Base-by-base conservation (phyloP, 2,888 invertebrate species). In the Megamerina dolium region DNA sequence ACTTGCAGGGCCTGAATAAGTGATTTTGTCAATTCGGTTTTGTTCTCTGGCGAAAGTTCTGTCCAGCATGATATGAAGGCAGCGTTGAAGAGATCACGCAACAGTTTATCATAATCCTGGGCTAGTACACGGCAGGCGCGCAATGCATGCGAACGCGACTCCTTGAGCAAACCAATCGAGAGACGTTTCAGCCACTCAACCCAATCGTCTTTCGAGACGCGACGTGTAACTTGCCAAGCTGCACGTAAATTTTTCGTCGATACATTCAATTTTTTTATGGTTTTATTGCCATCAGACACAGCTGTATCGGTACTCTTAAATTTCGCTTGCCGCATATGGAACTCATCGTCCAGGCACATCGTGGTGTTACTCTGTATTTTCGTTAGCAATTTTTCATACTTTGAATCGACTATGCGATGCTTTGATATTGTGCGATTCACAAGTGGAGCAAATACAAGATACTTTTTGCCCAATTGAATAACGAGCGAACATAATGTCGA, bases 61-160 rank as follows among this genome's bases (percentile, higher is more conserved):
- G 94, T 92, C 99, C 99, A 99, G 65, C 97, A 96, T 1, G 96
- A 96, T 8, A 99, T 94, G 70, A 99, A 99, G 0, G 97, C 96
- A 0, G 97, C 96, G 71, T 99, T 97, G 70, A 99, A 99, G 20
- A 99, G 73, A 65, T 99, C 97, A 37, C 94, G 81, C 1, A 96
- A 83, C n/a, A 99, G 75, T 60, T 95, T 94, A 1, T 91, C 88
- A 72, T 97, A 94, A 20, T 90, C 89, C 72, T 96, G 94, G 0
- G 94, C 93, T 14, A 96, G 72, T 1, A 88, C 85, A 62, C 90
- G 83, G 61, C 97, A 97, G 2, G 96, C 93, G 50, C 93, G 78
- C 18, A 99, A 73, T 0, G 96, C 94, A 5, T 95, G 93, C 23
- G 94, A 94, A 3, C 95, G 93, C 0, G 95, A 95, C 64, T 95